Percentiles rank a stretch among this genome's conserved stretches.
Conservation (phyloP, 2,888 invertebrate species). For the Heliconius erato region DNA sequence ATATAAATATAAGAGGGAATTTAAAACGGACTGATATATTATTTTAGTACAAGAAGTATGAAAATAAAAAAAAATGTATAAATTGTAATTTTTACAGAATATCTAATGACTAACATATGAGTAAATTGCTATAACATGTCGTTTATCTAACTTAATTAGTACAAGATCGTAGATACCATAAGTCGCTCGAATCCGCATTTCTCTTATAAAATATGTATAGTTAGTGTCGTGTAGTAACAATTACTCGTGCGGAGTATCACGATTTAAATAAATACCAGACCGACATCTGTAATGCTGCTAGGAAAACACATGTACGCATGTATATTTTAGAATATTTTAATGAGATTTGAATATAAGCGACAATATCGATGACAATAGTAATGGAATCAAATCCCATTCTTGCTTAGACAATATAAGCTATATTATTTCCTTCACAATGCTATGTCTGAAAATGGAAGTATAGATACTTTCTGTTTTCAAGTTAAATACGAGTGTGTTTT, state of each 20-base stretch:
- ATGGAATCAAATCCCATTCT: neutral
- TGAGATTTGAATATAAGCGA: neutral
- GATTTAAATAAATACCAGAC: constrained; percentile 44
- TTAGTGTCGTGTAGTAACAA: constrained; percentile 42
- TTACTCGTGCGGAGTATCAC: constrained; percentile 37
- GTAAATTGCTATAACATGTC: neutral
- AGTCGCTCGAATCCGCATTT: constrained; percentile 42
- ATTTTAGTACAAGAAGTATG: too few species aligned
- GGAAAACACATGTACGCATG: constrained; percentile 12
- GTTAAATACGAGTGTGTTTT: neutral
- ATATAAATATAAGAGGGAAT: too few species aligned
- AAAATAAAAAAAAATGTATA: too few species aligned
- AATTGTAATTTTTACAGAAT: too few species aligned
- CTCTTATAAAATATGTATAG: constrained; percentile 48
- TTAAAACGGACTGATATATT: too few species aligned
- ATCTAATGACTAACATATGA: neutral
- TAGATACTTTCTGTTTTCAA: too few species aligned
- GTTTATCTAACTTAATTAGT: constrained; percentile 24
- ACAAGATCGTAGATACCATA: constrained; percentile 22
- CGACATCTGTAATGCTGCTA: constrained; percentile 11
- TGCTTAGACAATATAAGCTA: neutral
- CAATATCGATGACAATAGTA: neutral
- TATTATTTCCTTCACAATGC: too few species aligned
- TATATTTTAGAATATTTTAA: neutral
- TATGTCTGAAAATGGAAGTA: too few species aligned